phyloP scores from a whole-genome alignment of 2,888 invertebrate genomes.

The Lasioglossum marginatum region DNA sequence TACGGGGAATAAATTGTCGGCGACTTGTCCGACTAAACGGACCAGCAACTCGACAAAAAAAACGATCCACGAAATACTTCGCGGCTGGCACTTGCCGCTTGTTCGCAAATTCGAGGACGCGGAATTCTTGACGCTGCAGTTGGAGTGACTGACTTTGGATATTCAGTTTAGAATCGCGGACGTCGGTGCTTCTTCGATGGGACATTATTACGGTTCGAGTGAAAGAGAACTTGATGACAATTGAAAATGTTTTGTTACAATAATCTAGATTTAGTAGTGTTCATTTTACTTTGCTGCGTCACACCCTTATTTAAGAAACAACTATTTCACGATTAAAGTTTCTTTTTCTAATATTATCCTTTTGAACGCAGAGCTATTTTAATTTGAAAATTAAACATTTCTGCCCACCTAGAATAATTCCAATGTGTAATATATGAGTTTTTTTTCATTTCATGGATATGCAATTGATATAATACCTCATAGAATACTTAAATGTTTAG shows the following conservation, averaged over 20 bases:
- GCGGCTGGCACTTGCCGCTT: background rate
- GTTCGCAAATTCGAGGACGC: background rate
- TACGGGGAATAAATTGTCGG: constrained; percentile 9
- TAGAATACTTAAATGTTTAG: no score
- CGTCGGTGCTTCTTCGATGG: background rate
- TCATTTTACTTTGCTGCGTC: background rate
- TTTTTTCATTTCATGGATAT: no score
- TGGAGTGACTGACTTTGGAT: background rate
- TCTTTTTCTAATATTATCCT: no score
- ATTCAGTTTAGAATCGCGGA: background rate
- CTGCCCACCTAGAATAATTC: no score
- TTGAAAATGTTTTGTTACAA: no score
- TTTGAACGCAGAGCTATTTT: no score
- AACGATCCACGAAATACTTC: background rate
- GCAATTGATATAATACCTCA: no score
- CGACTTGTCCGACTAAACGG: constrained; percentile 19
- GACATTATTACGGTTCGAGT: background rate
- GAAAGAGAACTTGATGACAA: background rate
- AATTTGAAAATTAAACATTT: no score
- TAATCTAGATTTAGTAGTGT: background rate
- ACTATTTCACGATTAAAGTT: background rate
- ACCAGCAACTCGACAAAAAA: background rate
- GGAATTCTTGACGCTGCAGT: background rate
- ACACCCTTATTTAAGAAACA: background rate
- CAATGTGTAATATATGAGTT: no score